Evolutionary conservation across 2,113 vertebrate species (phyloP).

Genomic region (Strigops habroptila): DNA sequence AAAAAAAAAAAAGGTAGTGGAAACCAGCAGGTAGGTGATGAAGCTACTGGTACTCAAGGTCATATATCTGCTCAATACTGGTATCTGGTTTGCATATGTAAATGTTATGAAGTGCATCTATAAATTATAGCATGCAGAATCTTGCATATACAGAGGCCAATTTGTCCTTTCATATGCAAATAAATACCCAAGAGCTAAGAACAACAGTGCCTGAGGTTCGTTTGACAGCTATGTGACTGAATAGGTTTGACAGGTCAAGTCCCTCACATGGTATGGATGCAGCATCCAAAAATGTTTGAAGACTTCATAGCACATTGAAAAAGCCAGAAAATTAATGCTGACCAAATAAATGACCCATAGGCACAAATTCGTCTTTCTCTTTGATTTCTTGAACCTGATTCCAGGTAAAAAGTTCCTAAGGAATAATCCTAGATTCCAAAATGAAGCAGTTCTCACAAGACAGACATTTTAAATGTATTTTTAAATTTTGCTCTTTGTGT

Average conservation of each 20-base stretch:
- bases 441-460: background rate
- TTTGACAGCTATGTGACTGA: background rate
- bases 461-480: background rate
- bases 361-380: background rate
- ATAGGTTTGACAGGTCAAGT: background rate
- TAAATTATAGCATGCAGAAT: background rate
- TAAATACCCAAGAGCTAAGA: constrained; percentile 4
- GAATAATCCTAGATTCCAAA: background rate
- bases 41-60: background rate
- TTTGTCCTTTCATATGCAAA: constrained; percentile 17
- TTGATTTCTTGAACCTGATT: background rate
- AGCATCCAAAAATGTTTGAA: background rate
- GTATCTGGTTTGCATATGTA: background rate
- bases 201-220: background rate
- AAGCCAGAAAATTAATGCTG: background rate
- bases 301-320: background rate
- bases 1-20: background rate
- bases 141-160: background rate
- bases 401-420: background rate
- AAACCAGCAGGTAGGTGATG: background rate
- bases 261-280: background rate
- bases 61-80: background rate
- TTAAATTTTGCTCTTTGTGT: background rate
- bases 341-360: background rate
- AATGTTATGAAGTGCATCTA: background rate